Evolutionary conservation across 2,797 vertebrate genomes (phyloP), one percentile per base, ranked within the genome.

Genomic region (Pangasius krempfi): DNA sequence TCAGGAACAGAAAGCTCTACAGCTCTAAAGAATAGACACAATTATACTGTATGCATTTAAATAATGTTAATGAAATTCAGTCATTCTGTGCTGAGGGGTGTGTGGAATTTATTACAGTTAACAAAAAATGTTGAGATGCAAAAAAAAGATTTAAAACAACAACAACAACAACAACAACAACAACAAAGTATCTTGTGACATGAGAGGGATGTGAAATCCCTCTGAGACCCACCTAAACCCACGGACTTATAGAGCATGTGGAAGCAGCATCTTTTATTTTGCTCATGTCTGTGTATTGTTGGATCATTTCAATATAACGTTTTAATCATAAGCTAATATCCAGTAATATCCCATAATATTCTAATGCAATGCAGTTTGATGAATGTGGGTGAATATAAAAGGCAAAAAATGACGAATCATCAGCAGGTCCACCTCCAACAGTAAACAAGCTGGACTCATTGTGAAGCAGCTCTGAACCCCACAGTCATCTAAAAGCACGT

Each of bases 401-500:
- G 37, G 40, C 25, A 64, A 27, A 54, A 70, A 62, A 2, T 64
- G 81, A 84, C 64, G 30, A 14, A 70, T 85, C 64, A 70, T 85
- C 66, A 66, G 27, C 62, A n/a, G 30, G 13, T 64, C 56, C 66
- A n/a, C 3, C 12, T 75, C 47, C 40, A 66, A 50, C 56, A 64
- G 44, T 20, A 58, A 87, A 37, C 44, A 25, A 33, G 27, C 44
- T 27, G 27, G 16, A 64, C 4, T 50, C 73, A 22, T 47, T 9
- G 22, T 86, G 30, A 47, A 85, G 47, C 84, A 85, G 9, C 18
- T 54, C 18, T 22, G 18, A 37, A 56, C 12, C 22, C 2, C 30
- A 33, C 7, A 58, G n/a, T 56, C 44, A 68, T 70, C 27, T 70
- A 54, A 78, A 79, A 84, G 22, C 84, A 85, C 79, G 54, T 81